Conservation (phyloP, 2,113 vertebrate genomes). For the Dinomys branickii region DNA sequence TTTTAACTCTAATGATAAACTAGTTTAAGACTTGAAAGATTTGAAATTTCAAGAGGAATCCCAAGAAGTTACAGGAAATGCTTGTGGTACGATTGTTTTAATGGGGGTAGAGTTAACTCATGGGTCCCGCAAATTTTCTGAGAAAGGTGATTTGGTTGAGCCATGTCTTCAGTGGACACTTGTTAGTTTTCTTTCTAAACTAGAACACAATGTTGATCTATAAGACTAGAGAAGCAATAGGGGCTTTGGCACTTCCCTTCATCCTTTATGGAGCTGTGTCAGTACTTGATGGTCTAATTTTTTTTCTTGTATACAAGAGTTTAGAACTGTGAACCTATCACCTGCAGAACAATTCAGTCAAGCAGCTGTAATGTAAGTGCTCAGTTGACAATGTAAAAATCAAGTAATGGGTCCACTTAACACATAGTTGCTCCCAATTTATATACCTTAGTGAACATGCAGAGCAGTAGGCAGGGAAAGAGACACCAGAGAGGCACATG, state of each 20-base stretch:
- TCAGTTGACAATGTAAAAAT: neutral
- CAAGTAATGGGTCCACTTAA: neutral
- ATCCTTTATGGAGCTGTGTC: neutral
- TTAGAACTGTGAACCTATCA: neutral
- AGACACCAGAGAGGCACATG: neutral
- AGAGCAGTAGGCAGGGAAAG: neutral
- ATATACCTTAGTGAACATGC: neutral
- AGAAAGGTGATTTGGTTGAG: neutral
- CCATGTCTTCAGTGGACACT: neutral
- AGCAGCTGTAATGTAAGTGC: neutral
- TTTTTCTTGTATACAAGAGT: neutral
- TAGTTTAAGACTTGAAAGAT: neutral
- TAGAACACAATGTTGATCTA: neutral
- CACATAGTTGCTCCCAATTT: neutral
- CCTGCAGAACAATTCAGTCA: neutral
- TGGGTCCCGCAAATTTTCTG: rapidly evolving
- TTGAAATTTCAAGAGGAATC: neutral
- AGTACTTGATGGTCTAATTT: neutral
- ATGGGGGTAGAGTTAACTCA: neutral
- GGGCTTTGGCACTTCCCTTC: neutral
- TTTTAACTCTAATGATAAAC: neutral
- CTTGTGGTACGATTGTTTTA: neutral
- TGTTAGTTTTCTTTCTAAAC: neutral
- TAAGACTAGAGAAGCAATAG: neutral
- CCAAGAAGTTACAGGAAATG: neutral